These are phyloP conservation scores for Nasonia longicornis DNA, from an alignment of 1,140 invertebrate genomes.

Conservation along the genomic window DNA sequence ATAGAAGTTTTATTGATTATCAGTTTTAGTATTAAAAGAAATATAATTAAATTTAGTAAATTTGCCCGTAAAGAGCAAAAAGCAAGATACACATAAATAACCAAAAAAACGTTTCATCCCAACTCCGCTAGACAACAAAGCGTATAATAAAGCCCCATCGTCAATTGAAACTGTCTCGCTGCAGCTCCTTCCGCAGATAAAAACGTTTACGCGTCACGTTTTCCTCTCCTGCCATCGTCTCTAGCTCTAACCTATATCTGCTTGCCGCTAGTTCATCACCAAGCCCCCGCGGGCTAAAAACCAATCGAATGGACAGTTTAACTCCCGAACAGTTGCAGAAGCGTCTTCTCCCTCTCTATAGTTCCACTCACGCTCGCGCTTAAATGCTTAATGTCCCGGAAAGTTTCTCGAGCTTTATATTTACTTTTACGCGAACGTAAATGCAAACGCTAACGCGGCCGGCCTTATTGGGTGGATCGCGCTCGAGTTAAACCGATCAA, in stretches of 20 bases:
- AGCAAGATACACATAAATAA: neutral
- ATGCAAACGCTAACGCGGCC: conserved; percentile 59
- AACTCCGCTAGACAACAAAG: neutral
- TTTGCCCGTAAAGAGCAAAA: neutral
- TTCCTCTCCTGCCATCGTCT: neutral
- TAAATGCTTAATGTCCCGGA: conserved; percentile 61
- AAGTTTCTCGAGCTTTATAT: conserved; percentile 65
- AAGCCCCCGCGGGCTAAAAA: conserved; percentile 4
- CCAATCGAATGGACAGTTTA: conserved; percentile 45
- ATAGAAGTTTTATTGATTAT: too few relatives aligned
- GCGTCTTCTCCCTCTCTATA: neutral
- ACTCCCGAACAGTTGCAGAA: neutral
- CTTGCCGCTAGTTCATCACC: conserved; percentile 16
- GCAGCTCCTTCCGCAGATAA: conserved; percentile 2
- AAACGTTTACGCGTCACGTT: conserved; percentile 18
- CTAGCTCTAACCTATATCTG: conserved; percentile 2
- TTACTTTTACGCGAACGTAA: conserved; percentile 67
- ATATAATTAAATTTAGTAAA: too few relatives aligned
- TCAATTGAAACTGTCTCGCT: neutral
- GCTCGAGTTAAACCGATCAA: conserved; percentile 66
- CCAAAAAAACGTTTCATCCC: neutral
- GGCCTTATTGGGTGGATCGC: conserved; percentile 65
- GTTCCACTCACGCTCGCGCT: neutral
- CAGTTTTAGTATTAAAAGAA: too few relatives aligned
- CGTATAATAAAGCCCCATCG: conserved; percentile 23